Evolutionary conservation across 2,113 vertebrate genomes (phyloP), one percentile per base, ranked within the genome.

Genomic region (Oophaga pumilio): DNA sequence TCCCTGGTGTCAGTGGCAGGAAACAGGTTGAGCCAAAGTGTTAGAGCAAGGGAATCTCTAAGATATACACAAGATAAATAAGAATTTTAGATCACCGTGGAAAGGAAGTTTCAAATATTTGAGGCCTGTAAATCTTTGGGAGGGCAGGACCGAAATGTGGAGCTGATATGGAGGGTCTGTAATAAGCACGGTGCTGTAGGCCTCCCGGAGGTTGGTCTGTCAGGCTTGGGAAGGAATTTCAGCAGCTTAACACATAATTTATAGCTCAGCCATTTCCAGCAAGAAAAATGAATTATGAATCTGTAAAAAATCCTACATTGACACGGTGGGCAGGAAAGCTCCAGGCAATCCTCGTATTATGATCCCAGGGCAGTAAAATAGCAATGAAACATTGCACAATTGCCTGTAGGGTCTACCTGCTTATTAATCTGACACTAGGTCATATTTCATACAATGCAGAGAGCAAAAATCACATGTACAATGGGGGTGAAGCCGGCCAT

Each of bases 201-300:
- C 57, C 82, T 56, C 80, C 33, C 24, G 59, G 79, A 69, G 80
- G 22, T 76, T 82, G 60, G 56, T 74, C 60, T 83, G 15, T 76
- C 76, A 88, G 60, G 69, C 80, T 50, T 49, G 79, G 24, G 14
- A 33, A 88, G 60, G 86, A 83, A 88, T 88, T 88, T 68, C 79
- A 76, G 43, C 69, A 73, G 86, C 79, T 83, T 88, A 83, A 50
- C 86, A 76, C 86, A 88, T 88, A 88, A 83, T 88, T 88, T 88
- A 88, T 88, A 83, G 69, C 28, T 64, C 11, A 77, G 69, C 69
- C 17, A 43, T 81, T 24, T 62, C 33, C 79, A 82, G 52, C 68
- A 82, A 71, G 52, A 81, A 60, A 66, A 83, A 87, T 76, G 79
- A 88, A 68, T 87, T 57, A 87, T 88, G 80, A 60, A 73, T 64